These are phyloP conservation scores for Ondatra zibethicus DNA, from an alignment of 2,113 vertebrate species.

Conservation along the genomic window DNA sequence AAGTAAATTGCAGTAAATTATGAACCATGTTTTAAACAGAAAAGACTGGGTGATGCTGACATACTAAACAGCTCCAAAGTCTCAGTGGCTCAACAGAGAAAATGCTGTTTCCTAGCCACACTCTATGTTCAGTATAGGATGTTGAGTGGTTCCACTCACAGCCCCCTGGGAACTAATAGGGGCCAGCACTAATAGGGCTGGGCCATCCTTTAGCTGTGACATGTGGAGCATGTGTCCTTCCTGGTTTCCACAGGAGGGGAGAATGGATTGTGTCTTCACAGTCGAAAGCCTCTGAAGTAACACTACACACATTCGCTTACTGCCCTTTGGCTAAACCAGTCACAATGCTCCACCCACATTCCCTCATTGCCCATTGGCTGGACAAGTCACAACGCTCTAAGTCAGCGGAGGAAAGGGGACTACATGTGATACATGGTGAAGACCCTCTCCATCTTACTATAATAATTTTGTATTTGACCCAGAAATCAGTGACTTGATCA, in stretches of 20 bases:
- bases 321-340: background rate
- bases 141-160: background rate
- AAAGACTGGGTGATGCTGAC: background rate
- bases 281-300: background rate
- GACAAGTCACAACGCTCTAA: background rate
- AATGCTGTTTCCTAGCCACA: background rate
- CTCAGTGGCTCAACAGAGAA: conserved; percentile 5
- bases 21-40: background rate
- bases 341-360: background rate
- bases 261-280: background rate
- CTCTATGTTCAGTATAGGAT: background rate
- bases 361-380: background rate
- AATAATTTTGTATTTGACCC: background rate
- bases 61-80: background rate
- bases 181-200: background rate
- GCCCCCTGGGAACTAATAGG: background rate
- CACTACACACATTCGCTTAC: background rate
- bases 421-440: background rate
- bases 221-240: background rate
- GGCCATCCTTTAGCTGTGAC: background rate
- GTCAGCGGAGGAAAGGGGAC: background rate
- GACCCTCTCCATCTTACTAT: background rate
- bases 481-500: background rate
- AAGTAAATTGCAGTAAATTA: background rate
- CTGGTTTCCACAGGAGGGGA: background rate